Evolutionary conservation across 2,888 invertebrate genomes (phyloP), one percentile per base, ranked within the genome.

Genomic region (Sphaerophoria rueppellii): DNA sequence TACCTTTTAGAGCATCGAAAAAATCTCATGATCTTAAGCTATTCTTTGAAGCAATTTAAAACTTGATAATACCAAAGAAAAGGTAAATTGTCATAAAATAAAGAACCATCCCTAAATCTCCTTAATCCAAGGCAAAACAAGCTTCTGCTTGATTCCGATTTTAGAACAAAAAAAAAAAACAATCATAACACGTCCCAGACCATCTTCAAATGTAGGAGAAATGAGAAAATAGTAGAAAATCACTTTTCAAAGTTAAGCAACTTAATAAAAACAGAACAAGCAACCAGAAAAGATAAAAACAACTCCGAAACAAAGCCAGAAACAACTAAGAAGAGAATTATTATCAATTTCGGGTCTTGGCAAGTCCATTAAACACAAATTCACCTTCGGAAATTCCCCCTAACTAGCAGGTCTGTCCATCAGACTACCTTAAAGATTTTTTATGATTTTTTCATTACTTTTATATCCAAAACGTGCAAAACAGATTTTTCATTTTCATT

Each of bases 361-460:
- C 46, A 52, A 80, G 83, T 83, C 80, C 83, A 83, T 83, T 83
- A 83, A 83, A 83, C 57, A 76, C 71, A 67, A 24, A 83, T 80
- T 75, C 80, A 83, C 61, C 77, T 61, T 24, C 55, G 46, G 35
- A 48, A 9, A 67, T 75, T 76, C 67, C 67, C 67, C 60, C 48
- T 9, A 9, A 43, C 7, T 40, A 2, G 7, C 14, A 16, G 14
- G 14, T 24, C 35, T 7, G 63, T 46, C 54, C 16, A n/a, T n/a
- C n/a, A 11, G 58, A 54, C 9, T 48, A 11, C 34, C 57, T 32
- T 52, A 43, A 58, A 61, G 55, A 75, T 65, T 75, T 70, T 83
- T 83, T 83, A 83, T 75, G 83, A 71, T 69, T 72, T 80, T 75
- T 83, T 83, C 80, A 83, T 83, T 83, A 76, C 69, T 80, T 80